Evolutionary conservation across 2,113 vertebrate species (phyloP), one percentile per base, ranked within the genome.

Genomic region (Rhodinocichla rosea): DNA sequence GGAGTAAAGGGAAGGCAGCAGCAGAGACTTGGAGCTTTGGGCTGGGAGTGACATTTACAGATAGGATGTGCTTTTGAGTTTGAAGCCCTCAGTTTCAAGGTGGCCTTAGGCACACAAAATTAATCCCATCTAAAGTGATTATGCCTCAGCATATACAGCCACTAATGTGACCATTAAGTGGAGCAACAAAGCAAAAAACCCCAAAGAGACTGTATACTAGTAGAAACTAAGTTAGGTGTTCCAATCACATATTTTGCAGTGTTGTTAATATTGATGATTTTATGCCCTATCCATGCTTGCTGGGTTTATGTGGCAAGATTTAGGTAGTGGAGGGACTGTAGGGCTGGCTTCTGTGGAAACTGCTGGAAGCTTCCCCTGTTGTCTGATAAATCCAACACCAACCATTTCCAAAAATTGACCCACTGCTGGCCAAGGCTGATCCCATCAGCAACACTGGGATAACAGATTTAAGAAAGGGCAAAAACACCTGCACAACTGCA

Each of bases 331-430:
- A 11, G 20, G 15, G 7, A 30, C 22, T 49, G 19, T n/a, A 33
- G 30, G 14, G 11, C 3, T 44, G 32, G 64, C 33, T 77, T 65
- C 39, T 65, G 27, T 77, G 23, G 27, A 86, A 65, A 14, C 20
- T 82, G 7, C 14, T 59, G 12, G 56, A 76, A 90, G 16, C 8
- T 67, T 77, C 70, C 15, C 17, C 23, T 11, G 1, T 26, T 45
- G 33, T 35, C 40, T 13, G 21, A 50, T 15, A 77, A 59, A 56
- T 32, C 32, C 57, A 49, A 42, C 10, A 21, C 15, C 52, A 70
- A 16, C 4, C 0, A 0, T 68, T 56, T 82, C 76, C 35, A 67
- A 55, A 76, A 50, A 27, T 0, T 3, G 20, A 65, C 11, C 3
- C 4, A 1, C 12, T 2, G 1, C 27, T 77, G 32, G 14, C 45